Evolutionary conservation across 2,888 invertebrate species (phyloP).

Genomic region (Cordilura impudica): DNA sequence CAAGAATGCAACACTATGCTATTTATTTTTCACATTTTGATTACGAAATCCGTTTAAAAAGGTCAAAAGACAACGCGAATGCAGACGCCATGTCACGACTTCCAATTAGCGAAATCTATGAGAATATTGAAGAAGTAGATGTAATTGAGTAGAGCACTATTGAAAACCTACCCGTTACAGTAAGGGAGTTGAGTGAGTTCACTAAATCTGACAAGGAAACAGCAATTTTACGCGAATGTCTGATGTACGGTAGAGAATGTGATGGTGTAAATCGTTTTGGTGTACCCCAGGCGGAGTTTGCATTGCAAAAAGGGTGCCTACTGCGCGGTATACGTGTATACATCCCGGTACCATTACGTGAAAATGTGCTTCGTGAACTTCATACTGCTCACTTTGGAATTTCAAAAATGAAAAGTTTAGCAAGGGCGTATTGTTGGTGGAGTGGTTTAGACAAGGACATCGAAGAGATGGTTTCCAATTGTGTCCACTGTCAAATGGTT

Average conservation of each 20-base stretch:
- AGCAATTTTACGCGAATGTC: constrained; percentile 22
- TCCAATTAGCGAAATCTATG: background rate
- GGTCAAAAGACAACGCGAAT: constrained; percentile 41
- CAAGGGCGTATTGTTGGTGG: constrained; percentile 65
- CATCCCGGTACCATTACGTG: constrained; percentile 52
- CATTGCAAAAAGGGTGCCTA: constrained; percentile 60
- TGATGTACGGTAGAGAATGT: constrained; percentile 38
- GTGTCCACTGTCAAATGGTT: too few relatives aligned
- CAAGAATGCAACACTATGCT: constrained; percentile 52
- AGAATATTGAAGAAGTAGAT: constrained; percentile 38
- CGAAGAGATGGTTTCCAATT: too few relatives aligned
- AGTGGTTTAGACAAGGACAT: constrained; percentile 49
- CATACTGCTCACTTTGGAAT: constrained; percentile 60
- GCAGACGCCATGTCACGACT: constrained; percentile 37
- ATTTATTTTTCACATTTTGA: constrained; percentile 43
- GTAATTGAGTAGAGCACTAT: constrained; percentile 39
- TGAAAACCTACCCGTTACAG: constrained; percentile 52
- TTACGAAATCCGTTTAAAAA: constrained; percentile 29
- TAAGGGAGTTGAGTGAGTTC: constrained; percentile 16
- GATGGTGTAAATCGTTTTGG: constrained; percentile 38
- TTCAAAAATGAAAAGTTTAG: constrained; percentile 60
- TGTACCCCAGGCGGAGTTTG: constrained; percentile 43
- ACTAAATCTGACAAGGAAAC: constrained; percentile 35
- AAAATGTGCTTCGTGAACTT: constrained; percentile 50
- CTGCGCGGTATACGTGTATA: constrained; percentile 58